Evolutionary conservation across 2,888 invertebrate species (phyloP).

Genomic region (Eremobia ochroleuca): DNA sequence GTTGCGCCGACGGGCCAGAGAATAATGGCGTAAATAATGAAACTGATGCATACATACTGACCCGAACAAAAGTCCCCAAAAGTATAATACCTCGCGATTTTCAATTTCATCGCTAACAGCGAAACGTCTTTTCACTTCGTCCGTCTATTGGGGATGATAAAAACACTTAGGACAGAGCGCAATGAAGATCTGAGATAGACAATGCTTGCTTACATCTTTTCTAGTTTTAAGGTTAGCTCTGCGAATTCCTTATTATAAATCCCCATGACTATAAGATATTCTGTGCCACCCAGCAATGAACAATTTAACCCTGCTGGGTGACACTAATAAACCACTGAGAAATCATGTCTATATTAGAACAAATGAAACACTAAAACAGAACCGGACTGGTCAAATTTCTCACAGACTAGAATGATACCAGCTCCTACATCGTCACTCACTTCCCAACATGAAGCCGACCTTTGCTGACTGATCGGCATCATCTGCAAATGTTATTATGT

Average conservation of each 20-base stretch:
- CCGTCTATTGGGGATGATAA: background rate
- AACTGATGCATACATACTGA: conserved; percentile 18
- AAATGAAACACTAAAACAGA: background rate
- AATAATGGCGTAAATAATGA: background rate
- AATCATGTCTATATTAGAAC: background rate
- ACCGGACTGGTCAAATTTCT: background rate
- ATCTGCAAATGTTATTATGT: conserved; percentile 35
- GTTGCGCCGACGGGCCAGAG: background rate
- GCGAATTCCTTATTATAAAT: conserved; percentile 47
- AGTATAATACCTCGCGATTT: background rate
- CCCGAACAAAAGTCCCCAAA: conserved; percentile 6
- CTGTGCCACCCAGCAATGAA: conserved; percentile 23
- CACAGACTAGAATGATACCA: background rate
- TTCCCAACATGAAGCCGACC: conserved; percentile 19
- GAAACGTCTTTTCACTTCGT: background rate
- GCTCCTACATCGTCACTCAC: conserved; percentile 9
- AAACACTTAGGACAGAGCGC: background rate
- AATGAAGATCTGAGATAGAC: background rate
- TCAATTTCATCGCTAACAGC: conserved; percentile 17
- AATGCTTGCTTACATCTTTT: conserved; percentile 34
- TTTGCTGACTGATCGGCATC: background rate
- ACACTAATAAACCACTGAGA: conserved; percentile 8
- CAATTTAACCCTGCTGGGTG: conserved; percentile 23
- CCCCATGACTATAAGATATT: conserved; percentile 1
- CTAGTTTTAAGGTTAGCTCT: conserved; percentile 18